Evolutionary conservation across 2,113 vertebrate species (phyloP), one percentile per base, ranked within the genome.

Genomic region (Hystrix cristata): DNA sequence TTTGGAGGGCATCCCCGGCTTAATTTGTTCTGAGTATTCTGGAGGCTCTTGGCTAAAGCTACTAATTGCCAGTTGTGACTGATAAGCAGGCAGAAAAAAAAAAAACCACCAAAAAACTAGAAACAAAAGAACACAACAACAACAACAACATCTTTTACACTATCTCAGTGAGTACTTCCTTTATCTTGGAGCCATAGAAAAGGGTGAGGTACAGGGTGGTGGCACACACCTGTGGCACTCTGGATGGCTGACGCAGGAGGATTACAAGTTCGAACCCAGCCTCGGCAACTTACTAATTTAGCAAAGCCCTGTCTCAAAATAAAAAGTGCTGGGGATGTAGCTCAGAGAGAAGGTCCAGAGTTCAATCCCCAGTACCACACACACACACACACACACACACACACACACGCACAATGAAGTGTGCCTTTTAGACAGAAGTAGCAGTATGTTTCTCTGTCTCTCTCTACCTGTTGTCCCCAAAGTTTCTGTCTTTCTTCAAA

Each of bases 31-130:
- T 38, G 94, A 72, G 84, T 71, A 83, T 89, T 34, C 7, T 55
- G 43, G 81, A 91, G 82, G 95, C 27, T 87, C 84, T 82, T 87
- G 31, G 29, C 79, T 55, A 95, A 86, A 96, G 59, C 4, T 76
- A 8, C 13, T 51, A 78, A 51, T 29, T 65, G n/a, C 10, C 29
- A 2, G n/a, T 90, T 96, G n/a, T 90, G 12, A 7, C 34, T 0
- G 43, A 65, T 38, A 76, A 79, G 2, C 0, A 2, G 1, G 97
- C 6, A 57, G 64, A 91, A 87, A 60, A 7, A 38, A 15, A 7
- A 4, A 14, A 7, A 51, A 29, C 38, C 38, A 38, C 38, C 38
- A 38, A 38, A 38, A 38, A 38, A 38, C 38, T 38, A 38, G 38
- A 38, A 38, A 38, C 38, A 38, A 38, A 38, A 38, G 38, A 38